Evolutionary conservation across 1,140 invertebrate species (phyloP), one percentile per base, ranked within the genome.

Genomic region (Ditylenchus dipsaci): DNA sequence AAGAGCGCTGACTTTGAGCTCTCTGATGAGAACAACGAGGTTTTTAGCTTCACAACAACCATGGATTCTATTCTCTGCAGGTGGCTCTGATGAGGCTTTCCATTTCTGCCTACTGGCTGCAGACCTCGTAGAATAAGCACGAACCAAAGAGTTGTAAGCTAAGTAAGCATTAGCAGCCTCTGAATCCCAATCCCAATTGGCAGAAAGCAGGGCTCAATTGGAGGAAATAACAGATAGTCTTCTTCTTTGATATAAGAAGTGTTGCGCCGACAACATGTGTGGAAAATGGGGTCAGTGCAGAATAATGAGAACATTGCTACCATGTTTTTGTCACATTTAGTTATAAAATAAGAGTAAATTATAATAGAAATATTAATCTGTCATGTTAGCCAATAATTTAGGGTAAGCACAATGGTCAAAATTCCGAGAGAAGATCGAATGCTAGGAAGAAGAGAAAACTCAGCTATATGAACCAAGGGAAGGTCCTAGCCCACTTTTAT

Each of bases 271-370:
- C 29, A 33, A 70, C 67, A 70, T 47, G 43, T 68, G 60, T 67
- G 57, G 53, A 70, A 68, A 27, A 70, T 11, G 21, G 68, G 65
- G 30, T 70, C 68, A 27, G 68, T 59, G 60, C 68, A 70, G 43
- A 70, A 70, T n/a, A 70, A 30, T 19, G 68, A 70, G 43, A 70
- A 71, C 67, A 70, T 70, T 57, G 68, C 63, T 8, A 70, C 68
- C 68, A 70, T 70, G 59, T 19, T 70, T 61, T 1, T 7, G 49
- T 53, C n/a, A 53, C 49, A 38, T 38, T 38, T 38, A 11, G 11
- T 5, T 38, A 3, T 3, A 11, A 38, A 38, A 38, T n/a, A 38
- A 38, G 33, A 3, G 11, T 5, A 38, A 38, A 38, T 38, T 38
- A 5, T 5, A 38, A 11, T 38, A 38, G 33, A 38, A 38, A 38